A percentile compares a stretch with the other conserved stretches of the same genome.
These are phyloP conservation scores for Callaeas wilsoni DNA, from an alignment of 2,113 vertebrate species.

Conservation along the genomic window DNA sequence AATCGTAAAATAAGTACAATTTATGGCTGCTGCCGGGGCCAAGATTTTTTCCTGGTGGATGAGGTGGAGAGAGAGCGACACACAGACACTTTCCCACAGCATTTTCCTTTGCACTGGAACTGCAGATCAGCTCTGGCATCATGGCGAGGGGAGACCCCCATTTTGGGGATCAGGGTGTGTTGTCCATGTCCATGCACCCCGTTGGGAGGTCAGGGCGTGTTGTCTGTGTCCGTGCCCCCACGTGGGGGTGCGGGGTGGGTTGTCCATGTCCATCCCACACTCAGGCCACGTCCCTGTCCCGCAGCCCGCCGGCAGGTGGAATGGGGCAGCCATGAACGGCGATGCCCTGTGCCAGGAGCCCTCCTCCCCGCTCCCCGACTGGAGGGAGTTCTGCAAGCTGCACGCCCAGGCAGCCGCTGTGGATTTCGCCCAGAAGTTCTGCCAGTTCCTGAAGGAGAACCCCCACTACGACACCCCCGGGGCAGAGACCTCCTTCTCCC, in stretches of 20 bases:
- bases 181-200: fast-evolving
- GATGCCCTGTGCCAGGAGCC: constrained; percentile 83
- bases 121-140: neutral
- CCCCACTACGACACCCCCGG: constrained; percentile 90
- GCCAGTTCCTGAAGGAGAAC: constrained; percentile 90
- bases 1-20: constrained; percentile 38
- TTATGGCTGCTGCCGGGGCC: constrained; percentile 1
- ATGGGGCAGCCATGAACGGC: constrained; percentile 98
- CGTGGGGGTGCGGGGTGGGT: fast-evolving
- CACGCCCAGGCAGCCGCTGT: constrained; percentile 89
- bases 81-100: neutral
- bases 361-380: constrained; percentile 89
- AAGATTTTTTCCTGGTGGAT: neutral
- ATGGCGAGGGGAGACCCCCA: fast-evolving
- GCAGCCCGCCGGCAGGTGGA: constrained; percentile 76
- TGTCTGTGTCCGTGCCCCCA: neutral
- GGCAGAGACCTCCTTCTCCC: constrained; percentile 88
- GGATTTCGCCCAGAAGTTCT: constrained; percentile 94
- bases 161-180: neutral
- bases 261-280: fast-evolving
- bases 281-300: neutral
- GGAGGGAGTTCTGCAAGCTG: constrained; percentile 97
- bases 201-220: neutral
- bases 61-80: neutral
- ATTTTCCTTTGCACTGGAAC: neutral